A percentile compares a stretch with the other conserved stretches of the same genome.
phyloP scores from a whole-genome alignment of 2,113 vertebrate species.

The Hippoglossus stenolepis region DNA sequence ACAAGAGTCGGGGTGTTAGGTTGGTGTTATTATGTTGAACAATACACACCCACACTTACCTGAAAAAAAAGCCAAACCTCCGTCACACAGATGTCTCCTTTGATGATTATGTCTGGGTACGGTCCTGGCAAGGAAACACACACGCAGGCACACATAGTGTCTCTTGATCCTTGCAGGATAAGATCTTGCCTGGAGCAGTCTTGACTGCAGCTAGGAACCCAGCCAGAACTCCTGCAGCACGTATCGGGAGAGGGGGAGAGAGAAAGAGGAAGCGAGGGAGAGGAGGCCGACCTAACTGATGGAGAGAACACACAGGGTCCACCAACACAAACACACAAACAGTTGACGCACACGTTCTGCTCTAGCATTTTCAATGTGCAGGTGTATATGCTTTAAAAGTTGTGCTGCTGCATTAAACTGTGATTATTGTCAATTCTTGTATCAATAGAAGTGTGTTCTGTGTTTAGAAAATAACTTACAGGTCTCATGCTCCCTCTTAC shows the following conservation, averaged over 20 bases:
- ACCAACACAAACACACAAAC: constrained; percentile 25
- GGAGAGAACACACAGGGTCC: constrained; percentile 32
- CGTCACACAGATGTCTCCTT: constrained; percentile 79
- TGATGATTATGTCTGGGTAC: constrained; percentile 77
- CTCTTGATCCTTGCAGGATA: constrained; percentile 83
- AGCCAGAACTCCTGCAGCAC: constrained; percentile 80
- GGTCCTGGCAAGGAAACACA: constrained; percentile 72
- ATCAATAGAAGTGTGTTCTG: constrained; percentile 33
- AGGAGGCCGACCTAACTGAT: constrained; percentile 58
- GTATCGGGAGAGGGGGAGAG: constrained; percentile 40
- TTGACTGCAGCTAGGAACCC: constrained; percentile 74
- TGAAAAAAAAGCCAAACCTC: constrained; percentile 50
- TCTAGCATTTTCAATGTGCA: constrained; percentile 26
- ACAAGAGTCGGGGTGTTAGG: constrained; percentile 55
- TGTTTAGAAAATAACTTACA: constrained; percentile 38
- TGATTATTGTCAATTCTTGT: constrained; percentile 55
- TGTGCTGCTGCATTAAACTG: constrained; percentile 17
- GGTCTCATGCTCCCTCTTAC: constrained; percentile 39
- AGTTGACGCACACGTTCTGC: constrained; percentile 9
- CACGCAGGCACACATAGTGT: constrained; percentile 72
- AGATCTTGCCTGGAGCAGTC: constrained; percentile 80
- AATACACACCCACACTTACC: constrained; percentile 68
- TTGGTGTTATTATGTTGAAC: constrained; percentile 59
- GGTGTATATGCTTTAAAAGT: constrained; percentile 28
- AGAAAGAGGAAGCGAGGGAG: constrained; percentile 17